Evolutionary conservation across 2,113 vertebrate species (phyloP).

Genomic region (Gulo gulo): DNA sequence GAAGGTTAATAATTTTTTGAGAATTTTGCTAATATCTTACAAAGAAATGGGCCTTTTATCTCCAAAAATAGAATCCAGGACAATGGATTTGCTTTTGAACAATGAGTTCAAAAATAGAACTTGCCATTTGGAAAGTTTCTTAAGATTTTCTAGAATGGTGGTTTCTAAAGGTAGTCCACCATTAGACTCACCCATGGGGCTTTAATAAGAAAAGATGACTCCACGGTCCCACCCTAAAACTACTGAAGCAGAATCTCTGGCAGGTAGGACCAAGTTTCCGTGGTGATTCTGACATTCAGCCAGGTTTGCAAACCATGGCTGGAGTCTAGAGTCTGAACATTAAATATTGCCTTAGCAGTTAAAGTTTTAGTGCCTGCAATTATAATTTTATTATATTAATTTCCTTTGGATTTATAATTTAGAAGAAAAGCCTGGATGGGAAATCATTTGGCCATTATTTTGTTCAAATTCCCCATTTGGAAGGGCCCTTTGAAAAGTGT

Average conservation of each 20-base stretch:
- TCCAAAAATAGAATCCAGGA: slow-evolving; percentile 21
- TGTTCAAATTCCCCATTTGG: background rate
- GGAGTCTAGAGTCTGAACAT: background rate
- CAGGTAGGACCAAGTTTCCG: background rate
- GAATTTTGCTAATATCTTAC: background rate
- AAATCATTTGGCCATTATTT: slow-evolving; percentile 2
- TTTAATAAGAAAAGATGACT: background rate
- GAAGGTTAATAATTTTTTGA: slow-evolving; percentile 5
- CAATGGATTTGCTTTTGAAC: background rate
- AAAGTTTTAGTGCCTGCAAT: slow-evolving; percentile 19
- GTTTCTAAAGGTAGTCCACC: background rate
- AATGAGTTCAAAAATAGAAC: slow-evolving; percentile 11
- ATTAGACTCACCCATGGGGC: background rate
- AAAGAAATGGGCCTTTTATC: background rate
- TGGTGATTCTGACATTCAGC: slow-evolving; percentile 13
- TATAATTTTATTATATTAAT: slow-evolving; percentile 46
- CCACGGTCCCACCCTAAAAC: background rate
- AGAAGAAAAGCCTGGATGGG: background rate
- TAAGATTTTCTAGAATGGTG: background rate
- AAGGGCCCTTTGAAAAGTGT: background rate
- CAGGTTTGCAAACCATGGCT: slow-evolving; percentile 14
- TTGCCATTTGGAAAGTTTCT: background rate
- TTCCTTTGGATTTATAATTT: slow-evolving; percentile 46
- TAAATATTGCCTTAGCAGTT: slow-evolving; percentile 15
- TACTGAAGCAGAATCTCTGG: slow-evolving; percentile 2